Conservation (phyloP, 2,888 invertebrate genomes). For the Conchocele bisecta region DNA sequence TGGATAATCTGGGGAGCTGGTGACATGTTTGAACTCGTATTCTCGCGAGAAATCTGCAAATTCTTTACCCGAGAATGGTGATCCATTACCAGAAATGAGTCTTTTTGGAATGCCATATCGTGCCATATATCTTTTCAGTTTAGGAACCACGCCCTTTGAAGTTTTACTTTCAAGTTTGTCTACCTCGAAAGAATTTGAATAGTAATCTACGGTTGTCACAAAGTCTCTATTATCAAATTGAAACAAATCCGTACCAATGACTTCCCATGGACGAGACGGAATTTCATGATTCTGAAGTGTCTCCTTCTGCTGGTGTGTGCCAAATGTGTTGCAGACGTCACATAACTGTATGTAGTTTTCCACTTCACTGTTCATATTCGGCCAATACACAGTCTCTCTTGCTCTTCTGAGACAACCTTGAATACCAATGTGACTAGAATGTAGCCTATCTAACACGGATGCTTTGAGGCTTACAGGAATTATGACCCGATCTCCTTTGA, state of each 20-base stretch:
- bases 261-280: not conserved
- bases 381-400: constrained; percentile 29
- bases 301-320: not conserved
- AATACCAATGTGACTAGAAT: constrained; percentile 29
- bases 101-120: too few species aligned
- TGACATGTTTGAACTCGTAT: too few species aligned
- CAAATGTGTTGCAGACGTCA: not conserved
- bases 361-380: not conserved
- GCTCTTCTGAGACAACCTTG: constrained; percentile 30
- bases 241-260: not conserved
- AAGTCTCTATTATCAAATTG: not conserved
- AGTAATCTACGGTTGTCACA: not conserved
- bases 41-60: too few species aligned
- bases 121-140: too few species aligned
- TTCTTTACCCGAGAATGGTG: too few species aligned
- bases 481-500: constrained; percentile 25
- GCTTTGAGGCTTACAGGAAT: constrained; percentile 19
- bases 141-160: too few species aligned
- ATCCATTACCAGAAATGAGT: too few species aligned
- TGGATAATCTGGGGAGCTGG: too few species aligned
- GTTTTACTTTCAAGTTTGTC: too few species aligned
- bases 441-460: constrained; percentile 31
- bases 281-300: not conserved
- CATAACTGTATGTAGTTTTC: not conserved
- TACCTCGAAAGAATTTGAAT: not conserved